A percentile compares a stretch with the other conserved stretches of the same genome.
Evolutionary conservation across 2,888 invertebrate species (phyloP).

Genomic region (Syrphus vitripennis): DNA sequence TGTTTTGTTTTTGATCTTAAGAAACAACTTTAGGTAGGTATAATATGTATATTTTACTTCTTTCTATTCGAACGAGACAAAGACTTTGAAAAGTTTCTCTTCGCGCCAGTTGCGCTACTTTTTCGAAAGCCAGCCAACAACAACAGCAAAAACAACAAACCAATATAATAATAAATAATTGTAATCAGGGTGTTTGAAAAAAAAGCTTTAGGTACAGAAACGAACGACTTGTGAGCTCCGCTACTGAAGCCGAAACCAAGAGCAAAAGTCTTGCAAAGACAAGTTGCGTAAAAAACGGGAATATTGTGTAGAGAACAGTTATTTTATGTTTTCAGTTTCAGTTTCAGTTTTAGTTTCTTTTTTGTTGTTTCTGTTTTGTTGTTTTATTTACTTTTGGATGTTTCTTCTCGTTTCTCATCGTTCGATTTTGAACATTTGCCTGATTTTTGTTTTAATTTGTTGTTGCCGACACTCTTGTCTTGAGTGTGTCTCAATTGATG

Average conservation of each 20-base stretch:
- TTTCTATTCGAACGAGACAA: conserved; percentile 34
- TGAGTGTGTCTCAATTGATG: conserved; percentile 14
- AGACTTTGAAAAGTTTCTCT: conserved; percentile 63
- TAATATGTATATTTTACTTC: background rate
- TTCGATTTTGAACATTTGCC: conserved; percentile 22
- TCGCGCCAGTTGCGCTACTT: conserved; percentile 53
- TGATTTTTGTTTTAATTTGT: background rate
- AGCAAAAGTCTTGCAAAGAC: conserved; percentile 25
- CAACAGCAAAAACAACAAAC: background rate
- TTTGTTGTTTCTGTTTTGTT: too few relatives aligned
- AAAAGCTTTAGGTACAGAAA: background rate
- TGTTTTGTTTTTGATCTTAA: background rate
- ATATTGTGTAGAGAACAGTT: conserved; percentile 12
- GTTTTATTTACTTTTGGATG: conserved; percentile 9
- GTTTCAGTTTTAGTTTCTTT: background rate
- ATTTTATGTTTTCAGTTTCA: conserved; percentile 8
- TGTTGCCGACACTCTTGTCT: conserved; percentile 3
- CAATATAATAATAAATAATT: conserved; percentile 20
- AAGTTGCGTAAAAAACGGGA: conserved; percentile 60
- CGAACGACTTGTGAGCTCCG: background rate
- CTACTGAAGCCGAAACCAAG: conserved; percentile 30
- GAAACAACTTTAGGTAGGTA: background rate
- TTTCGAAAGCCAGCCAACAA: conserved; percentile 47
- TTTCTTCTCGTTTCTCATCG: conserved; percentile 10
- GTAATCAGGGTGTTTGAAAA: conserved; percentile 12